Conservation (phyloP, 2,888 invertebrate species). For the Microplitis manilae region DNA sequence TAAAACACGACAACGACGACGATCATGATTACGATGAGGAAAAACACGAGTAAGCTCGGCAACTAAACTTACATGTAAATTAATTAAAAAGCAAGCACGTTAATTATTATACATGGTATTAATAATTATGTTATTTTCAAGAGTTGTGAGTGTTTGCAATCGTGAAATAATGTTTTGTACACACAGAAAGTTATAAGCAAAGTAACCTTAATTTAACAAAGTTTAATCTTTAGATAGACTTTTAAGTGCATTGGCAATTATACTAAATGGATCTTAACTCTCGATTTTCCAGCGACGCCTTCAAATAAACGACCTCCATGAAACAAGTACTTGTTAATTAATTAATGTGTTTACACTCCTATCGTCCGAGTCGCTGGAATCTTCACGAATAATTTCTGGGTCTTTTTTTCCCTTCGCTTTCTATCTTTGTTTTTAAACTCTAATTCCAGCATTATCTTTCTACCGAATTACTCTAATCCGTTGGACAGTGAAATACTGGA, state of each 20-base stretch:
- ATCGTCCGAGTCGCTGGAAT: conserved; percentile 39
- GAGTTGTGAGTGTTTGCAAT: neutral
- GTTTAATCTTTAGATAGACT: conserved; percentile 32
- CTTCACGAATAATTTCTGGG: conserved; percentile 32
- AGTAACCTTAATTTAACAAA: conserved; percentile 38
- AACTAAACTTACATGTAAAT: neutral
- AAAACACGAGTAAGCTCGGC: neutral
- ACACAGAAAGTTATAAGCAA: neutral
- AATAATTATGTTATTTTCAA: neutral
- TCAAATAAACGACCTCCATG: conserved; percentile 44
- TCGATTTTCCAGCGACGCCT: conserved; percentile 46
- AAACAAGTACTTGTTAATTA: conserved; percentile 51
- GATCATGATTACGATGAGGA: neutral
- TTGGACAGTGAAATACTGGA: neutral
- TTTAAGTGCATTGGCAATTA: conserved; percentile 52
- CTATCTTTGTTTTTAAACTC: conserved; percentile 17
- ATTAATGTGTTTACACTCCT: conserved; percentile 56
- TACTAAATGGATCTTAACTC: conserved; percentile 54
- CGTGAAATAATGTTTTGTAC: neutral
- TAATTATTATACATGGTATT: neutral
- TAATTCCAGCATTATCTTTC: neutral
- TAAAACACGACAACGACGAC: neutral
- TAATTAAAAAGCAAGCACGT: neutral
- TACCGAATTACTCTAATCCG: neutral
- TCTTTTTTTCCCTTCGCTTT: conserved; percentile 18